These are phyloP conservation scores for Drosophila phalerata DNA, from an alignment of 2,888 invertebrate genomes.

Conservation along the genomic window DNA sequence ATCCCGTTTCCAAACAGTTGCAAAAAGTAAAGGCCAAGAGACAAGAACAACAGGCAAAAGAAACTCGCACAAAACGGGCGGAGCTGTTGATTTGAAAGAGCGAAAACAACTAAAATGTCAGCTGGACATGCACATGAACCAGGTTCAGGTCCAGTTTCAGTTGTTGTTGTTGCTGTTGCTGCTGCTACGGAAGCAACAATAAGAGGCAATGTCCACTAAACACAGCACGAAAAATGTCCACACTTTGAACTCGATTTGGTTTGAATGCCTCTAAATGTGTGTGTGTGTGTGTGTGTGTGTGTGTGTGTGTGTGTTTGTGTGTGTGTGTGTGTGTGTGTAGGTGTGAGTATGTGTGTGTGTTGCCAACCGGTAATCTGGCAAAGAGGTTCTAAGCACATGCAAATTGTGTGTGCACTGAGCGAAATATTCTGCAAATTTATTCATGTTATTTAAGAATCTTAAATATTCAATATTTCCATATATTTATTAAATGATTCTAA, in stretches of 20 bases:
- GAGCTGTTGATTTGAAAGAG: slow-evolving; percentile 55
- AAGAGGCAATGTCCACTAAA: slow-evolving; percentile 56
- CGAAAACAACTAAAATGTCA: slow-evolving; percentile 63
- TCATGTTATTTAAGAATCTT: too few relatives aligned
- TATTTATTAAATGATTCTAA: too few relatives aligned
- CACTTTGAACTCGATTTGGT: slow-evolving; percentile 66
- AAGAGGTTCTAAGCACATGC: slow-evolving; percentile 50
- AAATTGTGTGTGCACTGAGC: slow-evolving; percentile 64
- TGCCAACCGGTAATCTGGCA: slow-evolving; percentile 49
- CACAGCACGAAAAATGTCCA: slow-evolving; percentile 67
- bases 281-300: slow-evolving; percentile 1
- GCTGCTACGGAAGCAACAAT: slow-evolving; percentile 76
- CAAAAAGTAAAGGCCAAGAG: slow-evolving; percentile 36
- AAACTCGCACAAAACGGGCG: slow-evolving; percentile 57
- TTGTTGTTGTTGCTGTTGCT: slow-evolving; percentile 37
- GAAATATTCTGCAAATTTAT: slow-evolving; percentile 26
- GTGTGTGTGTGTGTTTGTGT: background rate
- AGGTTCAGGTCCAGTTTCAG: slow-evolving; percentile 44
- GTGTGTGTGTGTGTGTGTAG: slow-evolving; percentile 14
- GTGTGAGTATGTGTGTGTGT: slow-evolving; percentile 39
- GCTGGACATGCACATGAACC: slow-evolving; percentile 66
- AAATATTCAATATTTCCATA: too few relatives aligned
- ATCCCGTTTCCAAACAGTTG: slow-evolving; percentile 27
- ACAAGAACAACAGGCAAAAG: slow-evolving; percentile 18
- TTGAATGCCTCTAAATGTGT: slow-evolving; percentile 18